A percentile compares a stretch with the other conserved stretches of the same genome.
Evolutionary conservation across 2,888 invertebrate genomes (phyloP).

Genomic region (Campopleginae sp.): DNA sequence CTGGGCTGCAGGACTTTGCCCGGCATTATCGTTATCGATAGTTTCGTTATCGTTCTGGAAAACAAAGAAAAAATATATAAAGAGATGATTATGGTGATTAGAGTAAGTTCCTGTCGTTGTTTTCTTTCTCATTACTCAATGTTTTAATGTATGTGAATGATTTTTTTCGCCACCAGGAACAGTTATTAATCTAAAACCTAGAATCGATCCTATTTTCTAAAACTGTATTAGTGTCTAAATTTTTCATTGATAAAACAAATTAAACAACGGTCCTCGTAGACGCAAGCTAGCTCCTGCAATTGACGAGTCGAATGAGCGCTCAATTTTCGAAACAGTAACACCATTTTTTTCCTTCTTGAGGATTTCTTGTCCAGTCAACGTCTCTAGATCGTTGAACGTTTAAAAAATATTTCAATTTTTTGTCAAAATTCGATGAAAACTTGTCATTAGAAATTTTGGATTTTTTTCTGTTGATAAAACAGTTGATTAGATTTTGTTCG

Average conservation of each 20-base stretch:
- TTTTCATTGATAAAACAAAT: conserved; percentile 35
- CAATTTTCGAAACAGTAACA: no score
- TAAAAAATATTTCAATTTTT: no score
- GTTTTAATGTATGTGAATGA: conserved; percentile 39
- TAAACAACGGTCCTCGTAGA: conserved; percentile 20
- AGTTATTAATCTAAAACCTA: conserved; percentile 64
- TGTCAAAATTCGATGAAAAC: no score
- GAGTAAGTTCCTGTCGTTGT: conserved; percentile 71
- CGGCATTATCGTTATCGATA: conserved; percentile 84
- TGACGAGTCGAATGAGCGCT: no score
- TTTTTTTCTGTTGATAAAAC: no score
- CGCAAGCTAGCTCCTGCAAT: no score
- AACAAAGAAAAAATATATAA: conserved; percentile 83
- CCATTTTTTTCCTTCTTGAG: no score
- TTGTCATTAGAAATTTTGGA: no score
- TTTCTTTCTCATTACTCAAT: conserved; percentile 43
- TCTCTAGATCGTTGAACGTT: no score
- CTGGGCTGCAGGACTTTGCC: conserved; percentile 84
- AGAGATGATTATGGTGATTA: conserved; percentile 81
- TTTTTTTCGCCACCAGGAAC: conserved; percentile 32
- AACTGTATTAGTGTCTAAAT: conserved; percentile 46
- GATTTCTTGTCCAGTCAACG: no score
- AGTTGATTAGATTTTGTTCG: no score
- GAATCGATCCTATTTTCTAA: conserved; percentile 63
- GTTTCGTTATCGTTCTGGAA: conserved; percentile 84